Evolutionary conservation across 2,797 vertebrate species (phyloP), one percentile per base, ranked within the genome.

Genomic region (Alcedo quadribrachys): DNA sequence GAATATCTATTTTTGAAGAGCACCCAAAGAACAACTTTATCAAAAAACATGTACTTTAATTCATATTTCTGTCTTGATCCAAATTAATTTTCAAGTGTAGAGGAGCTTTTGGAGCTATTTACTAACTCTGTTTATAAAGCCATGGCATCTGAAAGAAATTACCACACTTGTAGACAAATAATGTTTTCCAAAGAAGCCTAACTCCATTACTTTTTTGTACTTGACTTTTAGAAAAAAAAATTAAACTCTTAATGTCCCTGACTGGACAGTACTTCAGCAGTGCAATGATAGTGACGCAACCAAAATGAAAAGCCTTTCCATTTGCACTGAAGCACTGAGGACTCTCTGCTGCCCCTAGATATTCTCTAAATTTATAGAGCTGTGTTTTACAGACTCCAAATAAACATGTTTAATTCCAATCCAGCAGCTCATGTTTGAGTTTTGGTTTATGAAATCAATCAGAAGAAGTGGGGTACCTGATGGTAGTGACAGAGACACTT

Each of bases 401-500:
- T 28, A 85, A 92, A 79, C 55, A 61, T 46, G 51, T 92, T 94
- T 87, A 79, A 95, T 94, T 96, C 50, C 42, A 79, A 40, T 75
- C 90, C 87, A 77, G 80, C 86, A 84, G 83, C 37, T 24, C 20
- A 18, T 28, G 25, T 82, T 90, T n/a, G 75, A 80, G 22, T 79
- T 33, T 57, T 71, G 22, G 35, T 62, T 85, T 78, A 91, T 85
- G 85, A 86, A 89, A 89, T 81, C 73, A 60, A 12, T 88, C 66
- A 32, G 81, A 63, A 32, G 54, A 88, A 91, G 90, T 22, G 55
- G 61, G 8, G 70, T 93, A 96, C 94, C 95, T 95, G 86, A 89
- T 92, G 92, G 91, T 65, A 91, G 92, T 79, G 82, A 89, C 93
- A 95, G 57, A 94, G 90, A 48, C 61, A 42, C 94, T 96, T 92